Evolutionary conservation across 2,113 vertebrate genomes (phyloP).

Genomic region (Mystacornis crossleyi): DNA sequence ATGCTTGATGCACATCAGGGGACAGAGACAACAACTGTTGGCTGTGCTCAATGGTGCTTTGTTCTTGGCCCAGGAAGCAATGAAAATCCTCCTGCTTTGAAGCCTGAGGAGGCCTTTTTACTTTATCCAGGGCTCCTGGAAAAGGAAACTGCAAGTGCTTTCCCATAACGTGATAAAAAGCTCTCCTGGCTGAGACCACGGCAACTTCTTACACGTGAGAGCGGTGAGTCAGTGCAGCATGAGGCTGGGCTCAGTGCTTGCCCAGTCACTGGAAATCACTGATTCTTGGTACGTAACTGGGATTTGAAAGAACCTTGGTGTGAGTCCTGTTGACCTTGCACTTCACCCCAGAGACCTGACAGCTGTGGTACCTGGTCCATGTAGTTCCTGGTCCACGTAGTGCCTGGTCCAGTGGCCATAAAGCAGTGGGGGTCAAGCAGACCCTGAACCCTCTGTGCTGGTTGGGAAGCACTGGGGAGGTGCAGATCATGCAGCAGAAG

Average conservation of each 20-base stretch:
- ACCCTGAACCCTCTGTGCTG: background rate
- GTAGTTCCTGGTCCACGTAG: too few species aligned
- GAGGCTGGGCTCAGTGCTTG: background rate
- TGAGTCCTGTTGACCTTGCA: background rate
- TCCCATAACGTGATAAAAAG: constrained; percentile 23
- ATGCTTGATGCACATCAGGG: constrained; percentile 42
- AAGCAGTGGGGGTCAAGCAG: background rate
- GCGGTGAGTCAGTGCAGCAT: background rate
- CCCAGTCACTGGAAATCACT: background rate
- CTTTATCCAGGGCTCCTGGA: constrained; percentile 21
- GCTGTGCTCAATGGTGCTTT: constrained; percentile 45
- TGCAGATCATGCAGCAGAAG: background rate
- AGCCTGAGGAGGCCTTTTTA: constrained; percentile 41
- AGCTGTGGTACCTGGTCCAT: background rate
- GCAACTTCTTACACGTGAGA: background rate
- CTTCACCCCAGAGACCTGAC: background rate
- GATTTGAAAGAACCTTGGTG: background rate
- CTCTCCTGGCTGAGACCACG: background rate
- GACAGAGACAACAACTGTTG: constrained; percentile 42
- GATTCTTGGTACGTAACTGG: background rate
- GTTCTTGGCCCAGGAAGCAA: constrained; percentile 39
- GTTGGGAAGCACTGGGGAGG: background rate
- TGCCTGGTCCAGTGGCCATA: background rate
- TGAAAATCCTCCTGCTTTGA: constrained; percentile 58
- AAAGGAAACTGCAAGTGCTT: constrained; percentile 20